phyloP scores from a whole-genome alignment of 2,888 invertebrate species.

The Sabatieria punctata region DNA sequence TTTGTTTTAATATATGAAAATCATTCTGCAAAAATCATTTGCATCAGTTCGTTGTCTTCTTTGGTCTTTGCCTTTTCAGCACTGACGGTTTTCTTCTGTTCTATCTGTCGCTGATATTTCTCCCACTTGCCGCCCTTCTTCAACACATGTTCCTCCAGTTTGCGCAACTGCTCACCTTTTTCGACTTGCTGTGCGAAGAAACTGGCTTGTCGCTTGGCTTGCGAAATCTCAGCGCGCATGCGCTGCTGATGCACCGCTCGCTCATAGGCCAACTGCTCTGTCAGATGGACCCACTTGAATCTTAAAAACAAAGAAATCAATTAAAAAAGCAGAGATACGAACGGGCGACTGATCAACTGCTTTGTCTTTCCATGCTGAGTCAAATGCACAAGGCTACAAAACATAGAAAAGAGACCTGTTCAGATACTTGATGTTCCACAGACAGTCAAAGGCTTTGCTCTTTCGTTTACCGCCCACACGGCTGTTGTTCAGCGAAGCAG shows the following conservation, averaged over 20 bases:
- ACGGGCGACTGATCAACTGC: too few relatives aligned
- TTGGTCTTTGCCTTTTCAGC: conserved; percentile 7
- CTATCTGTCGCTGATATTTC: conserved; percentile 19
- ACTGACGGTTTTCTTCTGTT: conserved; percentile 16
- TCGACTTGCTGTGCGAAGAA: conserved; percentile 51
- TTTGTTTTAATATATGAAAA: neutral
- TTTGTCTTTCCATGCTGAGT: too few relatives aligned
- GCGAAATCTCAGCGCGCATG: conserved; percentile 64
- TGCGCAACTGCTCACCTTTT: conserved; percentile 27
- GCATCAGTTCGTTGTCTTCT: conserved; percentile 11
- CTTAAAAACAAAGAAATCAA: conserved; percentile 33
- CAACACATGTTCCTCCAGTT: conserved; percentile 24
- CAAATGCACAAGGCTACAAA: too few relatives aligned
- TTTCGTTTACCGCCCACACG: conserved; percentile 63
- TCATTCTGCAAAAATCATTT: conserved; percentile 14
- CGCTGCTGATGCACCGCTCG: conserved; percentile 70
- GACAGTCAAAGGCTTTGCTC: conserved; percentile 66
- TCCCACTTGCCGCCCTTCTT: conserved; percentile 26
- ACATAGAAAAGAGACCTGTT: too few relatives aligned
- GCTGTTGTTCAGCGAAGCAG: conserved; percentile 60
- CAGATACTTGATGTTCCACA: conserved; percentile 93
- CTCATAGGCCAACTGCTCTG: conserved; percentile 80
- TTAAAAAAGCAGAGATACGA: conserved; percentile 4
- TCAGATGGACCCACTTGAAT: conserved; percentile 89
- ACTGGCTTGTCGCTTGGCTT: conserved; percentile 73